A percentile compares a stretch with the other conserved stretches of the same genome.
These are phyloP conservation scores for Pangasianodon hypophthalmus DNA, from an alignment of 2,113 vertebrate genomes.

Conservation along the genomic window DNA sequence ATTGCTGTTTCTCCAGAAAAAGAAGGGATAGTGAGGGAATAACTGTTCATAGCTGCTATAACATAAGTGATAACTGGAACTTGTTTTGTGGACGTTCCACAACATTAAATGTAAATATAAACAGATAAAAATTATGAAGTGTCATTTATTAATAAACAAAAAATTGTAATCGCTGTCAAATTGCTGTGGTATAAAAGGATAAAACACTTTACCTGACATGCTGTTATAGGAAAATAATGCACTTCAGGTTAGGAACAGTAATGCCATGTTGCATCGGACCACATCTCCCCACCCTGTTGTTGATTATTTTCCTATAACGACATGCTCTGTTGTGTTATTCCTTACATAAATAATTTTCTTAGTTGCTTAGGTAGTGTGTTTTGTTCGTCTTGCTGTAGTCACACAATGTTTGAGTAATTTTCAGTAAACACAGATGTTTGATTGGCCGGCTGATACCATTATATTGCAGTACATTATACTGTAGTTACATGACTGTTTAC, in stretches of 20 bases:
- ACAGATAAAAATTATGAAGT: background rate
- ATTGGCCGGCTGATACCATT: no score
- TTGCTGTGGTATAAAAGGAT: no score
- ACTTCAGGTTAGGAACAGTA: no score
- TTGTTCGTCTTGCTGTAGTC: background rate
- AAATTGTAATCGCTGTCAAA: no score
- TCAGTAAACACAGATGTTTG: background rate
- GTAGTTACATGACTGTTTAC: background rate
- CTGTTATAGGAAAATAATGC: no score
- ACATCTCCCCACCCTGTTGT: background rate
- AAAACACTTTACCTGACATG: no score
- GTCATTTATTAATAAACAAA: background rate
- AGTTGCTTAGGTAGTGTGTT: background rate
- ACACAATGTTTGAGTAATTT: background rate
- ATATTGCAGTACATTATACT: background rate
- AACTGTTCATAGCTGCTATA: background rate
- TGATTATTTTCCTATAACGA: background rate
- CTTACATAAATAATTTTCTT: background rate
- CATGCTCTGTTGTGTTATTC: background rate
- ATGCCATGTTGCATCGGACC: no score
- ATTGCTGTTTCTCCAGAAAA: background rate
- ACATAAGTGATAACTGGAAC: background rate
- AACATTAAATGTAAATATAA: no score
- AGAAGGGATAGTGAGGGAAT: background rate
- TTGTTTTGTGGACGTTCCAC: background rate